These are phyloP conservation scores for Bolborhynchus lineola DNA, from an alignment of 2,113 vertebrate genomes.

Conservation along the genomic window DNA sequence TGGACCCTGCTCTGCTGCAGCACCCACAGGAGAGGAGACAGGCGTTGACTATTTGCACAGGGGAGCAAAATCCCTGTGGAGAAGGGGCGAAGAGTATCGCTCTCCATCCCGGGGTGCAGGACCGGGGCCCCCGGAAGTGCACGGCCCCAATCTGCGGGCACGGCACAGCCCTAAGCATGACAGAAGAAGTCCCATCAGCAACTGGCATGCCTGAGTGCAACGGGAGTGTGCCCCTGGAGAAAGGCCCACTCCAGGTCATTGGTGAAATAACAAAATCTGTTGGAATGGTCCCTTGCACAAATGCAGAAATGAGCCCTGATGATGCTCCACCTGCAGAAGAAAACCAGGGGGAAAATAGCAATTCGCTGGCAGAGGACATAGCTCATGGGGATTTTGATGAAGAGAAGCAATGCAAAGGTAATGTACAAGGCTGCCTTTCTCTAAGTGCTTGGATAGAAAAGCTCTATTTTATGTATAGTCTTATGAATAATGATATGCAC, in stretches of 20 bases:
- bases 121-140: not conserved
- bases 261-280: slow-evolving; percentile 33
- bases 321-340: not conserved
- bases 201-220: slow-evolving; percentile 52
- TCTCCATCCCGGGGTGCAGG: not conserved
- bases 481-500: rapidly evolving
- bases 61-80: not conserved
- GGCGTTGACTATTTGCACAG: not conserved
- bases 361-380: not conserved
- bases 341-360: not conserved
- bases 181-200: slow-evolving; percentile 33
- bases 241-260: slow-evolving; percentile 17
- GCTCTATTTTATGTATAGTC: not conserved
- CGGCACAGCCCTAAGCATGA: slow-evolving; percentile 58
- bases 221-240: not conserved
- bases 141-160: rapidly evolving
- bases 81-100: not conserved
- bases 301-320: not conserved
- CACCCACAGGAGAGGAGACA: not conserved
- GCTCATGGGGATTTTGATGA: not conserved
- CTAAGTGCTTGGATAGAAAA: not conserved
- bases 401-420: slow-evolving; percentile 63
- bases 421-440: not conserved
- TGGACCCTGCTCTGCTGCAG: not conserved
- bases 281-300: not conserved